phyloP scores from a whole-genome alignment of 1,140 invertebrate genomes.

The Apolygus lucorum region DNA sequence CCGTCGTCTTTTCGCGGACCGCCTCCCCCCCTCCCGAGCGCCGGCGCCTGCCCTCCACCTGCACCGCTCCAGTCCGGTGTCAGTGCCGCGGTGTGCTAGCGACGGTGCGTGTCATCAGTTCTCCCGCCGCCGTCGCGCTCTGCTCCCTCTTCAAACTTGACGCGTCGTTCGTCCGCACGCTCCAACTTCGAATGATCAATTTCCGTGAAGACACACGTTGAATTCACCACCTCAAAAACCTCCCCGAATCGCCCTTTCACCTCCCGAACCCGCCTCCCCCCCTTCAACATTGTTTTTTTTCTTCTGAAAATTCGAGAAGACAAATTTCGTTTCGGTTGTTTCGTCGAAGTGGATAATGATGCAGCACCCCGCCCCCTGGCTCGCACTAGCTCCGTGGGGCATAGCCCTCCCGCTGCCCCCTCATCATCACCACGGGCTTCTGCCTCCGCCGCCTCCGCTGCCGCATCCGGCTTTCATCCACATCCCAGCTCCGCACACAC shows the following conservation, averaged over 20 bases:
- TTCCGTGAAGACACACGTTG: not conserved
- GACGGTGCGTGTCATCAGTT: conserved; percentile 9
- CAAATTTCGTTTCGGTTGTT: not conserved
- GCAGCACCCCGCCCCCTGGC: conserved; percentile 15
- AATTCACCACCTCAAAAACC: not conserved
- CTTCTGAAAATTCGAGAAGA: not conserved
- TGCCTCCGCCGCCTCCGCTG: conserved; percentile 8
- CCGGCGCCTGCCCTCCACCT: conserved; percentile 7
- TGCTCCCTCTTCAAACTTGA: not conserved
- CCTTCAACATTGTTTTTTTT: not conserved
- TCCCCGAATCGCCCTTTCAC: not conserved
- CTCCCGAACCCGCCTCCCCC: not conserved
- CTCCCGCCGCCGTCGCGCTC: not conserved
- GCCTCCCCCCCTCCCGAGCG: conserved; percentile 9
- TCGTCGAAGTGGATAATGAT: not conserved
- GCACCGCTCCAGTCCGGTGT: not conserved
- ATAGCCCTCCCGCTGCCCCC: conserved; percentile 13
- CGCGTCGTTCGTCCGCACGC: not conserved
- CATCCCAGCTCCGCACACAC: conserved; percentile 5
- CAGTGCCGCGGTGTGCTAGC: conserved; percentile 11
- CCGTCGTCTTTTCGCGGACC: not conserved
- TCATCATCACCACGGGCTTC: conserved; percentile 13
- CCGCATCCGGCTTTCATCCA: conserved; percentile 18
- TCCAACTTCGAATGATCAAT: not conserved
- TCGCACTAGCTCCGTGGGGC: conserved; percentile 8